Percentiles rank a stretch among this genome's conserved stretches.
Evolutionary conservation across 1,140 invertebrate genomes (phyloP).

Genomic region (Drosophila nasuta): DNA sequence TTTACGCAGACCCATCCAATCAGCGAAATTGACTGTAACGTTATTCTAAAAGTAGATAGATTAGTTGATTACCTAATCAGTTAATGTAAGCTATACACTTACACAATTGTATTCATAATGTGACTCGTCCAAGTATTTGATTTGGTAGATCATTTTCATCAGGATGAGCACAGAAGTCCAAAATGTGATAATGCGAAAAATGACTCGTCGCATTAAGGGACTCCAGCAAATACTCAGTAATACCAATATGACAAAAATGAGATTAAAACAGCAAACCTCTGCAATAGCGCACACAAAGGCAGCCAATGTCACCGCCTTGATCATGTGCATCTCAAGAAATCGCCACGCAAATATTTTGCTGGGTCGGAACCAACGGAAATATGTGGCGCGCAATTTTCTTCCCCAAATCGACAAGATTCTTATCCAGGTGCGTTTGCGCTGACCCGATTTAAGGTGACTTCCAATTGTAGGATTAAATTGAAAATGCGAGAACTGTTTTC

Average conservation of each 20-base stretch:
- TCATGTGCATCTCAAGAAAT: conserved; percentile 95
- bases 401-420: conserved; percentile 28
- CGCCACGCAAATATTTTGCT: conserved; percentile 87
- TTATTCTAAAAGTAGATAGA: conserved; percentile 46
- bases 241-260: conserved; percentile 91
- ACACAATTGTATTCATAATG: conserved; percentile 74
- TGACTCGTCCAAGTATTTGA: conserved; percentile 92
- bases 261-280: conserved; percentile 85
- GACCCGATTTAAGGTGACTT: neutral
- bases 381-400: conserved; percentile 19
- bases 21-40: conserved; percentile 89
- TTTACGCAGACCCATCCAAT: conserved; percentile 96
- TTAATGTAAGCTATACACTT: conserved; percentile 15
- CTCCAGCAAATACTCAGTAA: conserved; percentile 90
- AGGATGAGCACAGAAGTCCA: conserved; percentile 93
- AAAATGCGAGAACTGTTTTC: neutral
- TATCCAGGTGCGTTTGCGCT: conserved; percentile 38
- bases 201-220: conserved; percentile 88
- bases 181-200: conserved; percentile 92
- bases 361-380: conserved; percentile 51
- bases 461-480: neutral
- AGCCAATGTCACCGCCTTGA: conserved; percentile 93
- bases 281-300: conserved; percentile 86
- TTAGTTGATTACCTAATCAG: neutral
- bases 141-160: conserved; percentile 98